A percentile compares a stretch with the other conserved stretches of the same genome.
Evolutionary conservation across 2,797 vertebrate species (phyloP).

Genomic region (Poeciliopsis turneri): DNA sequence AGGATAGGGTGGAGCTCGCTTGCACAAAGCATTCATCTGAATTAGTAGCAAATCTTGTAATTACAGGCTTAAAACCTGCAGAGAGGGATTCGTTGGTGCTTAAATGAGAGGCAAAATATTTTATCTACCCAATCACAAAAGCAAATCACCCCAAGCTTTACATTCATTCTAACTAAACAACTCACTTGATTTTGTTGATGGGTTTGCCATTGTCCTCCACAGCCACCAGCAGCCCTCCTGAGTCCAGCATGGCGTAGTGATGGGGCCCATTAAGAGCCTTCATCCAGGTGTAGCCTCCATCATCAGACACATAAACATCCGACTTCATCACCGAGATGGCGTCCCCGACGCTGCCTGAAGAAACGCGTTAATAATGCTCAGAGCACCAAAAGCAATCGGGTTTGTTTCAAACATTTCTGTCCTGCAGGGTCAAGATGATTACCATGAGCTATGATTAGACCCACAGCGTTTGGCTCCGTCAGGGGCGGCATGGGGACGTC

Average conservation of each 20-base stretch:
- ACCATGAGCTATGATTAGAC: slow-evolving; percentile 95
- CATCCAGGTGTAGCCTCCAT: slow-evolving; percentile 93
- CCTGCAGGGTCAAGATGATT: slow-evolving; percentile 24
- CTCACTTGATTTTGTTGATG: slow-evolving; percentile 88
- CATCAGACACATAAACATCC: slow-evolving; percentile 94
- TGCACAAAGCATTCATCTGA: background rate
- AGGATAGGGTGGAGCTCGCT: background rate
- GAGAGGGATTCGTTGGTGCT: background rate
- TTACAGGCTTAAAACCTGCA: background rate
- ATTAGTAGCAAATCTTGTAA: background rate
- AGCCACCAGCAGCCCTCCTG: slow-evolving; percentile 92
- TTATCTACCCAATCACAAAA: background rate
- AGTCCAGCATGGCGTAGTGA: slow-evolving; percentile 94
- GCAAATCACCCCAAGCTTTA: slow-evolving; percentile 6
- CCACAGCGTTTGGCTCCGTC: slow-evolving; percentile 91
- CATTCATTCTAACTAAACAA: background rate
- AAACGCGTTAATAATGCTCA: slow-evolving; percentile 10
- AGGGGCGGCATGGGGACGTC: slow-evolving; percentile 91
- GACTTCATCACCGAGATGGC: slow-evolving; percentile 88
- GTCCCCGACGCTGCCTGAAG: slow-evolving; percentile 90
- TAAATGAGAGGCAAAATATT: background rate
- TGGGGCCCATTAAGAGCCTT: slow-evolving; percentile 90
- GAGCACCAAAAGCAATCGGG: background rate
- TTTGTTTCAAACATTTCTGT: background rate
- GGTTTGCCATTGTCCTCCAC: slow-evolving; percentile 82